Percentiles rank a stretch among this genome's conserved stretches.
These are phyloP conservation scores for Linyphia triangularis DNA, from an alignment of 2,888 invertebrate genomes.

Conservation along the genomic window DNA sequence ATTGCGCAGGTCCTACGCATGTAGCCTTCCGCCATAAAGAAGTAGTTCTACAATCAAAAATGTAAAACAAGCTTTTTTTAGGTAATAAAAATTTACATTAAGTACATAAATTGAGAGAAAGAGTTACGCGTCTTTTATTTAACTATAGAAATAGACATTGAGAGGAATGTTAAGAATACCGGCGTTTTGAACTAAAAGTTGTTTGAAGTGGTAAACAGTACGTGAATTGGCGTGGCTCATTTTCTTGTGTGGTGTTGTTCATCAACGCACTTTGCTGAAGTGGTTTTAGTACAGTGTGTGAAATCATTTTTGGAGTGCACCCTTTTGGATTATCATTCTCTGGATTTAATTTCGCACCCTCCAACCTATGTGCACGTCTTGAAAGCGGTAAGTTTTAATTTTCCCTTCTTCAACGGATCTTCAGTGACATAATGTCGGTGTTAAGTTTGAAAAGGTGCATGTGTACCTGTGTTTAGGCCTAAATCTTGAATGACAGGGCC, in stretches of 20 bases:
- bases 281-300: slow-evolving; percentile 2
- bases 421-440: background rate
- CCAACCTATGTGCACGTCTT: slow-evolving; percentile 36
- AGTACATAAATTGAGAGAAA: background rate
- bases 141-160: background rate
- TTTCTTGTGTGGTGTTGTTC: slow-evolving; percentile 9
- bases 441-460: background rate
- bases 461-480: slow-evolving; percentile 44
- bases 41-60: slow-evolving; percentile 26
- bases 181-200: slow-evolving; percentile 64
- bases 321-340: slow-evolving; percentile 15
- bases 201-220: slow-evolving; percentile 41
- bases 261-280: background rate
- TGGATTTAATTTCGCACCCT: slow-evolving; percentile 13
- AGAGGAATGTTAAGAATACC: slow-evolving; percentile 3
- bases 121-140: background rate
- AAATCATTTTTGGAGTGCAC: slow-evolving; percentile 4
- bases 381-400: slow-evolving; percentile 7
- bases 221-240: slow-evolving; percentile 62
- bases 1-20: slow-evolving; percentile 47
- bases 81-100: background rate
- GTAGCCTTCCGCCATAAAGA: slow-evolving; percentile 42
- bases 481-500: slow-evolving; percentile 37
- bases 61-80: background rate
- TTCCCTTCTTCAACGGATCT: background rate